A percentile compares a stretch with the other conserved stretches of the same genome.
These are phyloP conservation scores for Trisateles emortualis DNA, from an alignment of 2,888 invertebrate species.

Conservation along the genomic window DNA sequence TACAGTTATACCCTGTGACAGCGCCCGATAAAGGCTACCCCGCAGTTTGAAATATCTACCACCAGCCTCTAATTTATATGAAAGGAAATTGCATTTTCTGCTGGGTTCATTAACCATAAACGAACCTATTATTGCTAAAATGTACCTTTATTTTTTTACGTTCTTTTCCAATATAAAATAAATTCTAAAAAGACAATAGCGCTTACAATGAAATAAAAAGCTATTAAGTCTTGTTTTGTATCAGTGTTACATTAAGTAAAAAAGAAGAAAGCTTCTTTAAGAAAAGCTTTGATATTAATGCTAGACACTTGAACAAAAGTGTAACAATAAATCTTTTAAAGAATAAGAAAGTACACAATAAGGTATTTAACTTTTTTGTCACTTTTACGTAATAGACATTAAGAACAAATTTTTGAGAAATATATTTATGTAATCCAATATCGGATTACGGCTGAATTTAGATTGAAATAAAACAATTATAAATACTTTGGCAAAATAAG, in stretches of 20 bases:
- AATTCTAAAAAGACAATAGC: background rate
- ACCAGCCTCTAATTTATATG: slow-evolving; percentile 46
- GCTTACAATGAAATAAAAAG: background rate
- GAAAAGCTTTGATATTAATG: slow-evolving; percentile 5
- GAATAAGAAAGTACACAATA: slow-evolving; percentile 1
- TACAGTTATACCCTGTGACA: slow-evolving; percentile 59
- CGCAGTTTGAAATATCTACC: slow-evolving; percentile 48
- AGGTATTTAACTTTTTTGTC: slow-evolving; percentile 6
- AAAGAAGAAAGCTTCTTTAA: background rate
- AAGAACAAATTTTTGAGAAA: background rate
- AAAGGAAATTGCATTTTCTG: slow-evolving; percentile 47
- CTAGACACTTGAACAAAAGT: slow-evolving; percentile 6
- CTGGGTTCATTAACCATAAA: slow-evolving; percentile 40
- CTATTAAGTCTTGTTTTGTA: slow-evolving; percentile 5
- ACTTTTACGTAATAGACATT: background rate
- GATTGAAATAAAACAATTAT: background rate
- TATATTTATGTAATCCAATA: background rate
- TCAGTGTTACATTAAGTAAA: slow-evolving; percentile 1
- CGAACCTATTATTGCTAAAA: slow-evolving; percentile 16
- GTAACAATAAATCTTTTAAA: slow-evolving; percentile 3
- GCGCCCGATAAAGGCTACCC: slow-evolving; percentile 48
- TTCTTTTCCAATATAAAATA: background rate
- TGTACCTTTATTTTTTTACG: background rate
- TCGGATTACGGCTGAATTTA: background rate
- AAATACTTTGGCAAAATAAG: too few relatives aligned